Base-by-base conservation (phyloP, 2,888 invertebrate species). In the Agrochola circellaris region DNA sequence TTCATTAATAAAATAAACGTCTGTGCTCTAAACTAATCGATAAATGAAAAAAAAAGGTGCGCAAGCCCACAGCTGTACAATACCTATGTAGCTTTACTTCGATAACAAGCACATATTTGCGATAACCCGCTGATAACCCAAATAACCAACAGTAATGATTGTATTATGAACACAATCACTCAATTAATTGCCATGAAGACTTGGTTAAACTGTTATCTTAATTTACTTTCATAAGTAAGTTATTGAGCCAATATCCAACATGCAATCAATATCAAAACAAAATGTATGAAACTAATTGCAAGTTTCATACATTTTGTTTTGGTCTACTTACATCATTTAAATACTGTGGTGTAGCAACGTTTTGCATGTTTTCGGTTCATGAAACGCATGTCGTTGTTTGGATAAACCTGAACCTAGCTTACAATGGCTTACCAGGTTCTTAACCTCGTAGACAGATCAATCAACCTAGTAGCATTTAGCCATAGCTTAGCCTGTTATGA, bases 51-150 rank as follows among this genome's bases (percentile, higher is more conserved):
- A n/a, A 54, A 17, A 68, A 82, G 34, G 61, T 61, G 69, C 38
- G 58, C 56, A 42, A 38, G 38, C 11, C 26, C 61, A 64, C 56
- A 56, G 30, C 60, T 23, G 20, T 61, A 58, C 17, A 42, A 54
- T 65, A 56, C 65, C 3, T n/a, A 54, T 11, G 1, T 56, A 81
- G 75, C 54, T 80, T 62, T 66, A 38, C 26, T 45, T 56, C 67
- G 79, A 77, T 88, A 86, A 67, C 76, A 23, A 81, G 48, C 42
- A 26, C 54, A 42, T 71, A 48, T 71, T 73, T 20, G 58, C 77
- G 86, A 87, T 87, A 84, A 85, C 75, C 56, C 2, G 61, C 45
- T 62, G 88, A 88, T 87, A 87, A 87, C 87, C 87, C 66, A 85
- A 79, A 85, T 87, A 86, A 62, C 62, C 13, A 54, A 78, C 66